phyloP scores from a whole-genome alignment of 1,140 invertebrate genomes.

The Aphaenogaster rudis region DNA sequence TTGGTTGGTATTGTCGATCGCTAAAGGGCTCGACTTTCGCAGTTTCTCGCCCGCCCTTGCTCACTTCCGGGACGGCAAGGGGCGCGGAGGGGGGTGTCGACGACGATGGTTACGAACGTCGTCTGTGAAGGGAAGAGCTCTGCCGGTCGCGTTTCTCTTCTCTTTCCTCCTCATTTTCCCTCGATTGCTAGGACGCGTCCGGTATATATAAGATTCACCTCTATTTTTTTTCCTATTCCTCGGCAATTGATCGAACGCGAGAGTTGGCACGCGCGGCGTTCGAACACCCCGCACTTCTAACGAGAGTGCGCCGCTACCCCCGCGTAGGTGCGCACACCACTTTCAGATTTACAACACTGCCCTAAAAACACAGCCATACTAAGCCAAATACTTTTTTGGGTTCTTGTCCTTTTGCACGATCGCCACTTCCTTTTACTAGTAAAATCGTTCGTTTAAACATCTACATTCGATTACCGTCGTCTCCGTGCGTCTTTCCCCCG shows the following conservation, averaged over 20 bases:
- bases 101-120: background rate
- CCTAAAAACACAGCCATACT: slow-evolving; percentile 86
- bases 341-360: slow-evolving; percentile 84
- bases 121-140: background rate
- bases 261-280: slow-evolving; percentile 70
- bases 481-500: slow-evolving; percentile 17
- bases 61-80: background rate
- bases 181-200: background rate
- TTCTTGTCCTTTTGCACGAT: slow-evolving; percentile 79
- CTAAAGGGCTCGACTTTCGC: slow-evolving; percentile 16
- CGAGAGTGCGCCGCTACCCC: slow-evolving; percentile 61
- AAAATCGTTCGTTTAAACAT: slow-evolving; percentile 72
- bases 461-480: slow-evolving; percentile 54
- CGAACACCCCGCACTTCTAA: slow-evolving; percentile 68
- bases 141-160: background rate
- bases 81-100: background rate
- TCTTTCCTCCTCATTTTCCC: background rate
- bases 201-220: background rate
- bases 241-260: background rate
- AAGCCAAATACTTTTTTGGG: slow-evolving; percentile 86
- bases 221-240: background rate
- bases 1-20: slow-evolving; percentile 26
- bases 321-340: slow-evolving; percentile 77
- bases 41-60: background rate
- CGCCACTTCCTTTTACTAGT: slow-evolving; percentile 63